These are phyloP conservation scores for Caenorhabditis zanzibari DNA, from an alignment of 2,888 invertebrate species.

Conservation along the genomic window DNA sequence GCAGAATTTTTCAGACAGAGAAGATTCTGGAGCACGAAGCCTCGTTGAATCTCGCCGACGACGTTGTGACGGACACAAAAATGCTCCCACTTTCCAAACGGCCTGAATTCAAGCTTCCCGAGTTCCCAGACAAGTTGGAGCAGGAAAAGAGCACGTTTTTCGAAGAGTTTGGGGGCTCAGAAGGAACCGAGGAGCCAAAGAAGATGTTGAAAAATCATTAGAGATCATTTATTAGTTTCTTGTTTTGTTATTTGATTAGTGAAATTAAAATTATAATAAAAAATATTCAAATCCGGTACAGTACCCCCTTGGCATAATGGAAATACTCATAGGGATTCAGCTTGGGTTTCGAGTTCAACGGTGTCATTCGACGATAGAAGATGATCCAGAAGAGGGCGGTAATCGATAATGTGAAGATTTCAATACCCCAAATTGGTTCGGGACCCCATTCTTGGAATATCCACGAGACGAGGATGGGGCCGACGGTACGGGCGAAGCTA, in stretches of 20 bases:
- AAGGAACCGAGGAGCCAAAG: too few species aligned
- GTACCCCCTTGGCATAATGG: conserved; percentile 67
- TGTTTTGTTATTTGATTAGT: conserved; percentile 17
- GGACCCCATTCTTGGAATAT: conserved; percentile 73
- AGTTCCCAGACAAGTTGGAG: conserved; percentile 50
- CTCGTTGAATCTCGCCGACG: conserved; percentile 68
- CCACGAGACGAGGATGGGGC: conserved; percentile 71
- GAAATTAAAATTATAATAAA: neutral
- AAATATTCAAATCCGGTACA: conserved; percentile 62
- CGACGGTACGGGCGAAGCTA: conserved; percentile 68
- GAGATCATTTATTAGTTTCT: conserved; percentile 38
- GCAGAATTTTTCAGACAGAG: conserved; percentile 72
- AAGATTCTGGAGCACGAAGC: conserved; percentile 79
- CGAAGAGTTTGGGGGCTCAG: conserved; percentile 35
- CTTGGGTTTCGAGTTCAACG: conserved; percentile 68
- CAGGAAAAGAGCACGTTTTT: conserved; percentile 60
- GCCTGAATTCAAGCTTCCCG: conserved; percentile 38
- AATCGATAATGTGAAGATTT: conserved; percentile 58
- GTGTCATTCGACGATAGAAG: conserved; percentile 70
- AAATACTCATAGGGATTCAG: conserved; percentile 68
- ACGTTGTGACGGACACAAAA: conserved; percentile 77
- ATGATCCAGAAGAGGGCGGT: conserved; percentile 68
- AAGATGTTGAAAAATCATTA: conserved; percentile 38
- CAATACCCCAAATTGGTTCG: conserved; percentile 70
- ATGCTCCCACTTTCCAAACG: conserved; percentile 76